These are phyloP conservation scores for Pelmatolapia mariae DNA, from an alignment of 2,113 vertebrate genomes.

Conservation along the genomic window DNA sequence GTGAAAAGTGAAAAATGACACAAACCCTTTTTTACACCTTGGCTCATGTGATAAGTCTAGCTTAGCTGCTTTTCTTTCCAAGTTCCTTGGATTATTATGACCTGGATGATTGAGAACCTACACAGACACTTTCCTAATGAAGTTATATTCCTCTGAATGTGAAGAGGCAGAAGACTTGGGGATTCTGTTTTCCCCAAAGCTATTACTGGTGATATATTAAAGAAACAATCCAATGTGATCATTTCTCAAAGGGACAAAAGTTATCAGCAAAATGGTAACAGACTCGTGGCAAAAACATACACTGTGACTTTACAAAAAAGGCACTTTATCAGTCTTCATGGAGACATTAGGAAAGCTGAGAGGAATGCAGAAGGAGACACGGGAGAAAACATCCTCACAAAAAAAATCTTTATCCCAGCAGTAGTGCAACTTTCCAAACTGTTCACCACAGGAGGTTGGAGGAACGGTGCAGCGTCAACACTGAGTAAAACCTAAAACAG, in stretches of 20 bases:
- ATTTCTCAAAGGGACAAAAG: neutral
- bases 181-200: neutral
- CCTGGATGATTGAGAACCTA: neutral
- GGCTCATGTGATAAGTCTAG: neutral
- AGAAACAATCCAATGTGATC: neutral
- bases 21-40: neutral
- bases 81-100: neutral
- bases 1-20: neutral
- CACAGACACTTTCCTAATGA: neutral
- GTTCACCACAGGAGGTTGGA: neutral
- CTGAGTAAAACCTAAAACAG: neutral
- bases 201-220: neutral
- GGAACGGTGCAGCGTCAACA: neutral
- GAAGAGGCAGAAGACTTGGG: neutral
- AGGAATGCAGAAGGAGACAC: neutral
- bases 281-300: neutral
- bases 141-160: neutral
- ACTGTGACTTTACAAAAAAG: neutral
- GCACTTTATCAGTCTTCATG: neutral
- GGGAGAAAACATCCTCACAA: neutral
- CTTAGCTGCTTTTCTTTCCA: neutral
- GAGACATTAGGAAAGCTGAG: neutral
- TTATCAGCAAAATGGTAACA: neutral
- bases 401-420: neutral
- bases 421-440: neutral